Evolutionary conservation across 1,140 invertebrate species (phyloP).

Genomic region (Temnothorax curvispinosus): DNA sequence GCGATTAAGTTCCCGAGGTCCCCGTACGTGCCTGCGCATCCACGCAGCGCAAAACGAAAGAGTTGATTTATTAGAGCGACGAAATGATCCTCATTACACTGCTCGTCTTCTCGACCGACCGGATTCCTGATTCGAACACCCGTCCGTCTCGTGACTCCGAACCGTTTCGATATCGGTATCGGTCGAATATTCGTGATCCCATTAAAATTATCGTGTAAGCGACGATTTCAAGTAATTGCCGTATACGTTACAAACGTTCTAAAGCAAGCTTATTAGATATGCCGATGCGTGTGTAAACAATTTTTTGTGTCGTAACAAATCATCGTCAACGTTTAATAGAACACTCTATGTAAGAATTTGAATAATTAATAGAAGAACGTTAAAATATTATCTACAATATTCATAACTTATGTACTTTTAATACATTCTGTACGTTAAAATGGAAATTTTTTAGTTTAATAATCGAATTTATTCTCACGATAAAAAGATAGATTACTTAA

Average conservation of each 20-base stretch:
- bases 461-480: not conserved
- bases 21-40: slow-evolving; percentile 13
- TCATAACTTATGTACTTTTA: not conserved
- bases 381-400: not conserved
- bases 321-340: not conserved
- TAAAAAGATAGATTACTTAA: not conserved
- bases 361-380: not conserved
- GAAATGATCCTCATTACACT: slow-evolving; percentile 67
- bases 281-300: not conserved
- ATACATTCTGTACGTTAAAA: not conserved
- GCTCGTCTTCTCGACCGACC: slow-evolving; percentile 28
- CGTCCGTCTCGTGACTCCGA: not conserved
- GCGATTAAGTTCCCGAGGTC: slow-evolving; percentile 41
- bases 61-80: slow-evolving; percentile 69
- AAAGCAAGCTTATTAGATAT: slow-evolving; percentile 10
- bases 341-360: not conserved
- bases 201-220: slow-evolving; percentile 39
- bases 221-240: slow-evolving; percentile 34
- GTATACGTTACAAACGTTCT: slow-evolving; percentile 19
- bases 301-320: not conserved
- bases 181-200: not conserved
- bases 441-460: not conserved
- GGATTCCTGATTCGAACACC: slow-evolving; percentile 45
- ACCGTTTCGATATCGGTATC: slow-evolving; percentile 33
- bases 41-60: slow-evolving; percentile 53